Evolutionary conservation across 2,797 vertebrate species (phyloP).

Genomic region (Megalops cyprinoides): DNA sequence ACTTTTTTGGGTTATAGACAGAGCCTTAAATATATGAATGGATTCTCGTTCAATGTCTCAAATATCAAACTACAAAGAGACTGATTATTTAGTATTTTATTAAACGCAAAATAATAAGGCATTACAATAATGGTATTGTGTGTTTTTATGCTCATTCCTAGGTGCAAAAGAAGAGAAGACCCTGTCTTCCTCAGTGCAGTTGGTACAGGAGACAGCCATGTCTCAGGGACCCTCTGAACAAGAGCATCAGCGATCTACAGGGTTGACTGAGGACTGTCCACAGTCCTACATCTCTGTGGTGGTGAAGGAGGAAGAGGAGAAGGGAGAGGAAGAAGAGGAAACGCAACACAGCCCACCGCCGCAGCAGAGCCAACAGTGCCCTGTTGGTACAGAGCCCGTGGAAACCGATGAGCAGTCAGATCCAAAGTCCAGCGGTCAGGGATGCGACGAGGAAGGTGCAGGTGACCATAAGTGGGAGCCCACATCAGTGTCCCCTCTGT

Average conservation of each 20-base stretch:
- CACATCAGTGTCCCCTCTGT: conserved; percentile 41
- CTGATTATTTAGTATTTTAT: too few relatives aligned
- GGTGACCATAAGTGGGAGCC: conserved; percentile 42
- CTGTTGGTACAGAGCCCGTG: conserved; percentile 24
- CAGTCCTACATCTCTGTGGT: conserved; percentile 52
- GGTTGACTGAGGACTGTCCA: conserved; percentile 58
- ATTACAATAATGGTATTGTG: not conserved
- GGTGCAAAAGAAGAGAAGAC: conserved; percentile 72
- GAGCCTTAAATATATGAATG: too few relatives aligned
- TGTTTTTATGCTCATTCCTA: conserved; percentile 56
- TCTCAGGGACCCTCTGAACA: conserved; percentile 66
- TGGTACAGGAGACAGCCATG: conserved; percentile 66
- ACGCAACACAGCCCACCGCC: conserved; percentile 34
- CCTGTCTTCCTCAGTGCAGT: conserved; percentile 56
- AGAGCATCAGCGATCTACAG: conserved; percentile 63
- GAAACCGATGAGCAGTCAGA: conserved; percentile 62
- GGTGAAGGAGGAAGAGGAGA: conserved; percentile 47
- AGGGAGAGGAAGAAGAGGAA: conserved; percentile 39
- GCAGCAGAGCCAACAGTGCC: conserved; percentile 15
- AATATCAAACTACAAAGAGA: too few relatives aligned
- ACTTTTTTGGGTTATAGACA: not conserved
- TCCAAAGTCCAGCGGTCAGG: conserved; percentile 37
- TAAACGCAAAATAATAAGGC: not conserved
- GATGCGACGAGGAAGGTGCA: conserved; percentile 25
- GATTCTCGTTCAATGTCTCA: too few relatives aligned